Base-by-base conservation (phyloP, 2,888 invertebrate genomes). In the Tineola bisselliella region DNA sequence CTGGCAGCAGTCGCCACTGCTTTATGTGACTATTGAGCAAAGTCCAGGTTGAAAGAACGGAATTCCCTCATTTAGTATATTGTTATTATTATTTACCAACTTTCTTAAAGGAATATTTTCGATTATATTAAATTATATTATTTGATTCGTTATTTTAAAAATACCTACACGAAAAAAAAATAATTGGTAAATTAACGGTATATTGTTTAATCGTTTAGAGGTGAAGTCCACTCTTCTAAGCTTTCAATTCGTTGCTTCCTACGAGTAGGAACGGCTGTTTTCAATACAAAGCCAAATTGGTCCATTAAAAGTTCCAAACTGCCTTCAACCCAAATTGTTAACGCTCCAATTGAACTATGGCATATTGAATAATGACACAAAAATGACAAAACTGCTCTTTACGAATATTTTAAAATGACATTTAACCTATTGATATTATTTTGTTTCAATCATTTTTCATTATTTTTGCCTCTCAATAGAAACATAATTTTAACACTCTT, bases 221-320 rank as follows among this genome's bases (percentile, higher is more conserved):
- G 69, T 65, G 66, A 59, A 63, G 64, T 63, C 61, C 63, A 65
- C 63, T 63, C 65, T 65, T 65, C 65, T 64, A 62, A 61, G 56
- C 62, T 65, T 67, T 61, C 63, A 62, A 63, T 62, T 63, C 60
- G 62, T 65, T 67, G 70, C 65, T 71, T 69, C 69, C 68, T 65
- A n/a, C n/a, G n/a, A n/a, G n/a, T 25, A 69, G 66, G 48, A 38
- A 58, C 44, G 68, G 67, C 71, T 74, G 76, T 75, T 79, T 77
- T 77, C 77, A 77, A 77, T 77, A 77, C 74, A 76, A 73, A 71
- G 73, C 69, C 68, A 76, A 79, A 81, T 78, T 75, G 76, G 73
- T 77, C 77, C 75, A 80, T 81, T 82, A 80, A 77, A 81, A 81
- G 73, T 81, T 79, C 67, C 63, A 68, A 72, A 74, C 76, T 70